These are phyloP conservation scores for Cardiocondyla obscurior DNA, from an alignment of 1,140 invertebrate genomes.

Conservation along the genomic window DNA sequence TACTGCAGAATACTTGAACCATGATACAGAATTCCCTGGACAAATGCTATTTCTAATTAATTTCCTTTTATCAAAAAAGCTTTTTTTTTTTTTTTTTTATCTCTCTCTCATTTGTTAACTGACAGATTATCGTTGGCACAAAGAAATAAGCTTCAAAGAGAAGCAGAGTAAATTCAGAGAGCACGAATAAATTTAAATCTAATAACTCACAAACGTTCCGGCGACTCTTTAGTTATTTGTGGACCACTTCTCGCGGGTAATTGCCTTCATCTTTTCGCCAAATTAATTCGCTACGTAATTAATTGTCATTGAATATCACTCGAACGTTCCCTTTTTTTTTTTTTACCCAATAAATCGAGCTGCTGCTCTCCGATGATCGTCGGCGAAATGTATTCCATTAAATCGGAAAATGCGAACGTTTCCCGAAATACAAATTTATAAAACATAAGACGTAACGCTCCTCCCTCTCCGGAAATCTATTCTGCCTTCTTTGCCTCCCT, in stretches of 20 bases:
- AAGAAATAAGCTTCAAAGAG: background rate
- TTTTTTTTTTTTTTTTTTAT: background rate
- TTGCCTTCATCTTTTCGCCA: constrained; percentile 14
- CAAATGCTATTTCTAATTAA: constrained; percentile 1
- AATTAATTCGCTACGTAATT: constrained; percentile 22
- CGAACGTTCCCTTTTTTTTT: too few relatives aligned
- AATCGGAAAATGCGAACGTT: background rate
- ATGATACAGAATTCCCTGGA: background rate
- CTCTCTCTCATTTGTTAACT: background rate
- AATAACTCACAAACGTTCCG: background rate
- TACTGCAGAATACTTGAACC: constrained; percentile 6
- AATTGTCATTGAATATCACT: background rate
- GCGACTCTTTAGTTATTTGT: background rate
- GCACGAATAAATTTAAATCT: background rate
- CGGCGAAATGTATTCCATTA: background rate
- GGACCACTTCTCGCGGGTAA: background rate
- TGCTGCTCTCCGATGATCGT: background rate
- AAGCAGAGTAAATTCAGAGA: background rate
- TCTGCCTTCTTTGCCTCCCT: background rate
- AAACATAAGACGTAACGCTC: constrained; percentile 28
- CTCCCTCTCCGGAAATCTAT: background rate
- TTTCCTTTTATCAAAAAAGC: background rate
- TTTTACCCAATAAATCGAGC: background rate
- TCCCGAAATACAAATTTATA: constrained; percentile 47
- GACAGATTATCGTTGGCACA: background rate